Percentiles rank a stretch among this genome's conserved stretches.
These are phyloP conservation scores for Hypolimnas misippus DNA, from an alignment of 2,888 invertebrate genomes.

Conservation along the genomic window DNA sequence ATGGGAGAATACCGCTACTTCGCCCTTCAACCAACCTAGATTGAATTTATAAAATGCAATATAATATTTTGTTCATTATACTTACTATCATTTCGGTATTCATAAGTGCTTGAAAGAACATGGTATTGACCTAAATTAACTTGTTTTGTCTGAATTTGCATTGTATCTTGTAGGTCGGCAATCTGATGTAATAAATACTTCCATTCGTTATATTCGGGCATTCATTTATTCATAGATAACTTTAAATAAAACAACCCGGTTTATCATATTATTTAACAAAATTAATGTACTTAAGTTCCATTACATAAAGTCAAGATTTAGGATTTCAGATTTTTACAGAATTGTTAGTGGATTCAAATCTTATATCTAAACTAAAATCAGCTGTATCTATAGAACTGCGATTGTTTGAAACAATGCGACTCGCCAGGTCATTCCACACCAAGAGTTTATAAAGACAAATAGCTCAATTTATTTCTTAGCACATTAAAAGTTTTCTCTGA, in stretches of 20 bases:
- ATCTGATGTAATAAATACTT: constrained; percentile 1
- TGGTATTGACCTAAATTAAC: constrained; percentile 21
- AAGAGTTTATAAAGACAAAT: constrained; percentile 70
- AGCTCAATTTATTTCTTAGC: constrained; percentile 70
- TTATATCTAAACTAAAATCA: neutral
- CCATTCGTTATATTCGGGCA: neutral
- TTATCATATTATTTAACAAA: neutral
- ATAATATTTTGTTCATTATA: neutral
- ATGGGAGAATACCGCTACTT: constrained; percentile 29
- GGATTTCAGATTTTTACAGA: neutral
- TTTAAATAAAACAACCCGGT: neutral
- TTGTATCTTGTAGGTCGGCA: constrained; percentile 11
- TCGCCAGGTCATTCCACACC: constrained; percentile 47
- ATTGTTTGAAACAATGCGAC: constrained; percentile 40
- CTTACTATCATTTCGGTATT: too few species aligned
- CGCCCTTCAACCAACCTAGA: constrained; percentile 29
- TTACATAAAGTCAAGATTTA: neutral
- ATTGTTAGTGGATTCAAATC: neutral
- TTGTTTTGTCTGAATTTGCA: constrained; percentile 14
- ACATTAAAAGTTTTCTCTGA: constrained; percentile 69
- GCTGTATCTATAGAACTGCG: constrained; percentile 34
- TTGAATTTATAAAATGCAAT: constrained; percentile 4
- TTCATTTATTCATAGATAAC: neutral
- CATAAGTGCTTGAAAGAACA: constrained; percentile 7
- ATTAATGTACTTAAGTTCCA: neutral